Conservation (phyloP, 2,797 vertebrate genomes). For the Molothrus aeneus region DNA sequence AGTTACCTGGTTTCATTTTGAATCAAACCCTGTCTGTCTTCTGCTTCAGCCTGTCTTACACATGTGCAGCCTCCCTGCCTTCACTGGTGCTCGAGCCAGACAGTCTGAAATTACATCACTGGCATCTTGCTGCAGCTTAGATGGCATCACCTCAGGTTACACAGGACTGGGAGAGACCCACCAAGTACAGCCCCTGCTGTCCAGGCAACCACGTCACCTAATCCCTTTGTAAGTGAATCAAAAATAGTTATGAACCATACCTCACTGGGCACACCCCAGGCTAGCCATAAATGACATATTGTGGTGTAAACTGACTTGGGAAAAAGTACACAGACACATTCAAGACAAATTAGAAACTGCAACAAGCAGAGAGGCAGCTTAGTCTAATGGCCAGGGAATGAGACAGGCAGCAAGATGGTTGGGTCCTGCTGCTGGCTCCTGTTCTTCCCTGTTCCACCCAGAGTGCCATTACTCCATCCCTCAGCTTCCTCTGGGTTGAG, state of each 20-base stretch:
- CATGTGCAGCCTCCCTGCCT: not conserved
- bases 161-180: not conserved
- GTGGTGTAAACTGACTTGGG: not conserved
- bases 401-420: not conserved
- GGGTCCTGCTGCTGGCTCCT: not conserved
- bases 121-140: not conserved
- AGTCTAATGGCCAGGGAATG: not conserved
- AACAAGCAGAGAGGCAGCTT: not conserved
- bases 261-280: not conserved
- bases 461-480: not conserved
- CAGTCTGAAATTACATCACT: conserved; percentile 71
- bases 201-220: not conserved
- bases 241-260: not conserved
- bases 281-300: not conserved
- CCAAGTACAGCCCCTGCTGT: not conserved
- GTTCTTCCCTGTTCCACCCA: not conserved
- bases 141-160: conserved; percentile 54
- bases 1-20: not conserved
- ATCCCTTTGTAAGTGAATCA: not conserved
- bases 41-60: not conserved
- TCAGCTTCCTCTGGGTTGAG: not conserved
- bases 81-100: not conserved
- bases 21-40: not conserved
- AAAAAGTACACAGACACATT: not conserved
- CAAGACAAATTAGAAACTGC: not conserved